These are phyloP conservation scores for Rynchops niger DNA, from an alignment of 2,113 vertebrate genomes.

Conservation along the genomic window DNA sequence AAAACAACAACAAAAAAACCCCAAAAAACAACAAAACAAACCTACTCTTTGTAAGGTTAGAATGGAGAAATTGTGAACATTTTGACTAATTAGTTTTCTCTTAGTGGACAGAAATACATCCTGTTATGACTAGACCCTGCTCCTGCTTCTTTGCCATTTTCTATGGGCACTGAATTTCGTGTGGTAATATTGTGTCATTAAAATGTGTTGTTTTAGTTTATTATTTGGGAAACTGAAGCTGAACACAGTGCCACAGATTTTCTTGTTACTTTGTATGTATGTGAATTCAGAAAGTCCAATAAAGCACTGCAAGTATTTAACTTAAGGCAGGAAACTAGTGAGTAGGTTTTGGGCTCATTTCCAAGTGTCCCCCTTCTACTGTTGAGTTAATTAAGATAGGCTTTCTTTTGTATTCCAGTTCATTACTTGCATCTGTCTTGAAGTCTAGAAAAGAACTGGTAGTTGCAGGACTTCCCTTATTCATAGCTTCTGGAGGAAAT, in stretches of 20 bases:
- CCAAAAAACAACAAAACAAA: not conserved
- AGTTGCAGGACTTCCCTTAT: not conserved
- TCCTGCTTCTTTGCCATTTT: not conserved
- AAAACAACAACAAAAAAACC: too few species aligned
- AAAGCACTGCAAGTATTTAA: not conserved
- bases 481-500: not conserved
- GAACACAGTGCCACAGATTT: not conserved
- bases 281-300: not conserved
- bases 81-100: not conserved
- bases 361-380: not conserved
- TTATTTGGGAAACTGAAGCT: not conserved
- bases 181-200: not conserved
- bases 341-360: not conserved
- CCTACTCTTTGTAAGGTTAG: not conserved
- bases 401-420: not conserved
- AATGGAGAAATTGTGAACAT: not conserved
- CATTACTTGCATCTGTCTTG: not conserved
- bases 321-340: not conserved
- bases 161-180: not conserved
- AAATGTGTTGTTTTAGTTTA: not conserved
- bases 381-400: not conserved
- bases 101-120: not conserved
- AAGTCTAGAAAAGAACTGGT: not conserved
- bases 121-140: not conserved
- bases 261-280: not conserved